A percentile compares a stretch with the other conserved stretches of the same genome.
Conservation (phyloP, 2,888 invertebrate genomes). For the Cetonia aurata region DNA sequence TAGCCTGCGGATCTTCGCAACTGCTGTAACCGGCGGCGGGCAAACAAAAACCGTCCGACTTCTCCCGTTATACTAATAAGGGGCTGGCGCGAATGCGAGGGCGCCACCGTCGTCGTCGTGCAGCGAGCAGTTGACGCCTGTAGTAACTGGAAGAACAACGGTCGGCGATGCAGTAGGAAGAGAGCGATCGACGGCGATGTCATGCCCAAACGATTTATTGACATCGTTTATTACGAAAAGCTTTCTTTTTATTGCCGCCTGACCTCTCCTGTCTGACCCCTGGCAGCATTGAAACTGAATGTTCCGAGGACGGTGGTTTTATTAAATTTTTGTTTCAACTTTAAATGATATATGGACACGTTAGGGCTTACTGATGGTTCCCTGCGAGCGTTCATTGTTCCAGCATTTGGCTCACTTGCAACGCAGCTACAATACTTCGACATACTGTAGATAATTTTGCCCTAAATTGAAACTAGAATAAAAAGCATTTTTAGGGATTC, state of each 20-base stretch:
- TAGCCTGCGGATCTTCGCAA: background rate
- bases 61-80: constrained; percentile 58
- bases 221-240: constrained; percentile 52
- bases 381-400: no score
- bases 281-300: constrained; percentile 38
- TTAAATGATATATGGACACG: constrained; percentile 36
- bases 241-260: constrained; percentile 49
- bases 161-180: constrained; percentile 20
- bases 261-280: constrained; percentile 40
- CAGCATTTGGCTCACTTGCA: no score
- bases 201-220: constrained; percentile 56
- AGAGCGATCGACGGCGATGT: constrained; percentile 44
- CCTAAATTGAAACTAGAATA: no score
- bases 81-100: constrained; percentile 51
- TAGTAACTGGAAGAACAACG: constrained; percentile 21
- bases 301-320: constrained; percentile 40
- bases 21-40: constrained; percentile 30
- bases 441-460: no score
- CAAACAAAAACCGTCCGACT: constrained; percentile 56
- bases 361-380: no score
- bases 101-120: constrained; percentile 40
- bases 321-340: constrained; percentile 44
- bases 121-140: constrained; percentile 48
- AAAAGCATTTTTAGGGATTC: no score
- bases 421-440: no score